These are phyloP conservation scores for Drosophila prostipennis DNA, from an alignment of 2,888 invertebrate species.

Conservation along the genomic window DNA sequence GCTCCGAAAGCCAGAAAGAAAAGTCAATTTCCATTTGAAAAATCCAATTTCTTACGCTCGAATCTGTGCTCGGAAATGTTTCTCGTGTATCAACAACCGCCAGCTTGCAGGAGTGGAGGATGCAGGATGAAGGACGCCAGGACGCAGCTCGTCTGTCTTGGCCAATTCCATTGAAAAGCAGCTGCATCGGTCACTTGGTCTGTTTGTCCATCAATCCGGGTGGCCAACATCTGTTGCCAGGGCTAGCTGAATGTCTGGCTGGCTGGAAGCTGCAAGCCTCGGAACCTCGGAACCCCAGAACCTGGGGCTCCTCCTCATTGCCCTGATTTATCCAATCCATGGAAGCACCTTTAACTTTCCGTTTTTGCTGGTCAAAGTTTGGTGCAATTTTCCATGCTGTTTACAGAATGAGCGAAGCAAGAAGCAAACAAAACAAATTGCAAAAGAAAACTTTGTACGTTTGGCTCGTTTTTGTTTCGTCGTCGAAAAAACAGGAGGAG, in stretches of 20 bases:
- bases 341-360: slow-evolving; percentile 59
- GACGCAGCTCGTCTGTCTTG: slow-evolving; percentile 16
- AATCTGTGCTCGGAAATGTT: slow-evolving; percentile 34
- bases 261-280: neutral
- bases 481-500: slow-evolving; percentile 2
- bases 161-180: slow-evolving; percentile 40
- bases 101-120: slow-evolving; percentile 11
- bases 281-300: neutral
- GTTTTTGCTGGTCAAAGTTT: slow-evolving; percentile 60
- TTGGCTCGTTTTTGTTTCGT: slow-evolving; percentile 40
- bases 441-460: slow-evolving; percentile 67
- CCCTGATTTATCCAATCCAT: slow-evolving; percentile 58
- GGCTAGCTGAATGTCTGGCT: slow-evolving; percentile 7
- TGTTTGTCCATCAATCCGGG: slow-evolving; percentile 42
- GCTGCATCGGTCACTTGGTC: slow-evolving; percentile 36
- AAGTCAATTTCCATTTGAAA: slow-evolving; percentile 47
- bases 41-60: slow-evolving; percentile 43
- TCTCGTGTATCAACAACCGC: slow-evolving; percentile 41
- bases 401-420: slow-evolving; percentile 67
- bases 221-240: slow-evolving; percentile 15
- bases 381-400: slow-evolving; percentile 68
- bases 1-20: slow-evolving; percentile 1
- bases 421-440: slow-evolving; percentile 72
- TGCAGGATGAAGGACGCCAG: neutral
- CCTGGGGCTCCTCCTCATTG: slow-evolving; percentile 30